A percentile compares a stretch with the other conserved stretches of the same genome.
Evolutionary conservation across 2,797 vertebrate species (phyloP).

Genomic region (Hydrolagus colliei): DNA sequence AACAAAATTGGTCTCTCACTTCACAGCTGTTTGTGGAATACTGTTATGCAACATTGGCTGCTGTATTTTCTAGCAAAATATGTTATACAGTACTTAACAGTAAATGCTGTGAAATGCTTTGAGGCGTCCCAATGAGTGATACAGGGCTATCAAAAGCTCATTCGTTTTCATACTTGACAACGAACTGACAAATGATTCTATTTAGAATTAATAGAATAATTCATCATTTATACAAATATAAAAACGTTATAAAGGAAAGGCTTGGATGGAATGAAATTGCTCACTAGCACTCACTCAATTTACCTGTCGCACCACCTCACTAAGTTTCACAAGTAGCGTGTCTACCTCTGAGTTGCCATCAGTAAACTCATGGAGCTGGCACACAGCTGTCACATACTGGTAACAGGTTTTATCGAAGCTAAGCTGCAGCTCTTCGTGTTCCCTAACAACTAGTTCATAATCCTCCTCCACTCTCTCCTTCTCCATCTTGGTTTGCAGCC

Average conservation of each 20-base stretch:
- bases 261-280: not conserved
- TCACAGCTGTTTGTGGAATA: no score
- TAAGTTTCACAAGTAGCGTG: not conserved
- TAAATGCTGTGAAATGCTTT: no score
- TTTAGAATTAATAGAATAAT: no score
- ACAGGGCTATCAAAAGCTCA: no score
- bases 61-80: no score
- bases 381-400: not conserved
- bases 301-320: not conserved
- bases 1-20: no score
- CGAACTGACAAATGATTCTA: no score
- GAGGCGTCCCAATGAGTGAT: no score
- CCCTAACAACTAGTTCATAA: not conserved
- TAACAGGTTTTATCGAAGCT: slow-evolving; percentile 27
- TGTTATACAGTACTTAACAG: no score
- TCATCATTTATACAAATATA: no score
- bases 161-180: no score
- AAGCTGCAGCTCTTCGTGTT: slow-evolving; percentile 13
- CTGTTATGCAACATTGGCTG: no score
- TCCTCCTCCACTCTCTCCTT: slow-evolving; percentile 9
- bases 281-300: not conserved
- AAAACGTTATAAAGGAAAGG: not conserved
- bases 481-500: not conserved
- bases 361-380: not conserved
- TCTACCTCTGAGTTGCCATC: not conserved